Conservation (phyloP, 2,888 invertebrate genomes). For the Masnerella sp. region DNA sequence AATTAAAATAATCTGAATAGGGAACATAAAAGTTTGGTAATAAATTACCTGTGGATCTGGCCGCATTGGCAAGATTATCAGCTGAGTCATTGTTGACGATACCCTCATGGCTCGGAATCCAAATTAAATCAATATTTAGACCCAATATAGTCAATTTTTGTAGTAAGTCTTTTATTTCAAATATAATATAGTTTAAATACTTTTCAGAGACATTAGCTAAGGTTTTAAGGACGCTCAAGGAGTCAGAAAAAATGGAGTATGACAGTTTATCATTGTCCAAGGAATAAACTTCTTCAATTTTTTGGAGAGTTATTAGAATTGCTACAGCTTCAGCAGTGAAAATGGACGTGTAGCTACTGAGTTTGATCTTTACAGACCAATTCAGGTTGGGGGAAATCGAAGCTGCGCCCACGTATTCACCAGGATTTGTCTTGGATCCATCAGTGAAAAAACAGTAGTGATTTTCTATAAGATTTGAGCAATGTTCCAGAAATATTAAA, state of each 20-base stretch:
- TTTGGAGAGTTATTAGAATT: neutral
- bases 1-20: neutral
- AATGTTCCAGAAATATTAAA: neutral
- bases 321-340: neutral
- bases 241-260: neutral
- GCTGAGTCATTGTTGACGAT: neutral
- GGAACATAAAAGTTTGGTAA: neutral
- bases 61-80: neutral
- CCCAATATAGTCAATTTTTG: neutral
- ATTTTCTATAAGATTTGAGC: neutral
- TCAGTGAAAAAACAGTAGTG: slow-evolving; percentile 1
- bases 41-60: neutral
- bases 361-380: neutral
- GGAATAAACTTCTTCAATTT: neutral
- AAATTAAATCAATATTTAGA: neutral
- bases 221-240: neutral
- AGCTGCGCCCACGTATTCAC: neutral
- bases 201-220: neutral
- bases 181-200: neutral
- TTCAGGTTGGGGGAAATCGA: neutral
- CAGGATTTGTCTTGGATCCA: neutral
- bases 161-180: neutral
- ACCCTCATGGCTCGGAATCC: neutral
- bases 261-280: neutral
- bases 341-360: neutral